These are phyloP conservation scores for Atta colombica DNA, from an alignment of 1,140 invertebrate genomes.

Conservation along the genomic window DNA sequence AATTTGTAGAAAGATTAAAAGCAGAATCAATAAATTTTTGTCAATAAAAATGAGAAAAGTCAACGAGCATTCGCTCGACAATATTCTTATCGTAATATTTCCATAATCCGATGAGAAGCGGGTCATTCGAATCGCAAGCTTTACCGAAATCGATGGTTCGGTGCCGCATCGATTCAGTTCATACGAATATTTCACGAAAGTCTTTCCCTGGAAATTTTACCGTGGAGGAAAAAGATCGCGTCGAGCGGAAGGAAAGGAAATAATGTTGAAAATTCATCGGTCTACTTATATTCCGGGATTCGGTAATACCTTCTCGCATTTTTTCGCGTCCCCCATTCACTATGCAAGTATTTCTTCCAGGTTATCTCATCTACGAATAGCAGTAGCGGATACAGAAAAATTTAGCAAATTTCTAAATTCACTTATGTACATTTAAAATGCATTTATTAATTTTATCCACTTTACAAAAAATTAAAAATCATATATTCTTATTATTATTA, in stretches of 20 bases:
- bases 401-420: not conserved
- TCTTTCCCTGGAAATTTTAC: not conserved
- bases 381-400: slow-evolving; percentile 3
- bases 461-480: not conserved
- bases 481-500: not conserved
- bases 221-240: slow-evolving; percentile 8
- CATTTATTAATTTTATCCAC: not conserved
- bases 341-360: slow-evolving; percentile 34
- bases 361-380: slow-evolving; percentile 50
- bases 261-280: slow-evolving; percentile 68
- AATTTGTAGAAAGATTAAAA: not conserved
- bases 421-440: not conserved
- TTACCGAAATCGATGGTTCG: slow-evolving; percentile 18
- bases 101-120: slow-evolving; percentile 48
- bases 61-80: slow-evolving; percentile 27
- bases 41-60: slow-evolving; percentile 17
- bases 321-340: slow-evolving; percentile 23
- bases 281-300: slow-evolving; percentile 51
- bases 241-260: slow-evolving; percentile 22
- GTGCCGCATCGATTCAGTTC: slow-evolving; percentile 13
- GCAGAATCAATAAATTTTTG: not conserved
- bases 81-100: slow-evolving; percentile 56
- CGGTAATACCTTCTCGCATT: slow-evolving; percentile 49
- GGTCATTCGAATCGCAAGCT: slow-evolving; percentile 20
- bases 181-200: slow-evolving; percentile 40